Evolutionary conservation across 1,140 invertebrate species (phyloP).

Genomic region (Uloborus diversus): DNA sequence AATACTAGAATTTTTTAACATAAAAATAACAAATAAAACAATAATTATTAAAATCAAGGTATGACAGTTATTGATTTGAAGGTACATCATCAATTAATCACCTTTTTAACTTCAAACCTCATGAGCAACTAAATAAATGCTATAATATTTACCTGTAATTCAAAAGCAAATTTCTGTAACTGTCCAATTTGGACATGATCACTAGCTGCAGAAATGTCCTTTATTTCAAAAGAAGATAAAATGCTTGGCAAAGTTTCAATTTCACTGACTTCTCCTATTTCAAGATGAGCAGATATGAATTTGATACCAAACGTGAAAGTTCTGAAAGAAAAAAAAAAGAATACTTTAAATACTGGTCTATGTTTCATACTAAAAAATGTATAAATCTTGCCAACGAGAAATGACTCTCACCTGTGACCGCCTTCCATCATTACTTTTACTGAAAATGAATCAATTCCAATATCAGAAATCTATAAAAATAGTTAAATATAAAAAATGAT

Average conservation of each 20-base stretch:
- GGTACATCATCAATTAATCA: too few species aligned
- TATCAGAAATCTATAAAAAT: conserved; percentile 17
- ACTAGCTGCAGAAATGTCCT: conserved; percentile 41
- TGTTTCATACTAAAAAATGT: too few species aligned
- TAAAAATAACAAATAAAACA: too few species aligned
- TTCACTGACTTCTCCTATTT: conserved; percentile 1
- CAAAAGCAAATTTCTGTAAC: conserved; percentile 13
- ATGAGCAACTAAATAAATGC: too few species aligned
- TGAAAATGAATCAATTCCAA: conserved; percentile 38
- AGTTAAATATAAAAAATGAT: conserved; percentile 12
- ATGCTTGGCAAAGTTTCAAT: conserved; percentile 3
- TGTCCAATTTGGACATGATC: conserved; percentile 50
- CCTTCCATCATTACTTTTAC: conserved; percentile 54
- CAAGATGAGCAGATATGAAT: conserved; percentile 16
- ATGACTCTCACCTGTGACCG: conserved; percentile 31
- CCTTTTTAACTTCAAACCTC: too few species aligned
- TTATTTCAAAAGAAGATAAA: conserved; percentile 18
- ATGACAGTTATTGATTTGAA: too few species aligned
- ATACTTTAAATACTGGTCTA: neutral
- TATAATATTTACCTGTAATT: conserved; percentile 9
- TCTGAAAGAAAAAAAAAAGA: conserved; percentile 8
- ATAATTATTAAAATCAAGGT: too few species aligned
- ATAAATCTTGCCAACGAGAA: too few species aligned
- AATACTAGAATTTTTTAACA: too few species aligned
- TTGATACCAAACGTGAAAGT: conserved; percentile 42